These are phyloP conservation scores for Trematomus bernacchii DNA, from an alignment of 2,797 vertebrate genomes.

Conservation along the genomic window DNA sequence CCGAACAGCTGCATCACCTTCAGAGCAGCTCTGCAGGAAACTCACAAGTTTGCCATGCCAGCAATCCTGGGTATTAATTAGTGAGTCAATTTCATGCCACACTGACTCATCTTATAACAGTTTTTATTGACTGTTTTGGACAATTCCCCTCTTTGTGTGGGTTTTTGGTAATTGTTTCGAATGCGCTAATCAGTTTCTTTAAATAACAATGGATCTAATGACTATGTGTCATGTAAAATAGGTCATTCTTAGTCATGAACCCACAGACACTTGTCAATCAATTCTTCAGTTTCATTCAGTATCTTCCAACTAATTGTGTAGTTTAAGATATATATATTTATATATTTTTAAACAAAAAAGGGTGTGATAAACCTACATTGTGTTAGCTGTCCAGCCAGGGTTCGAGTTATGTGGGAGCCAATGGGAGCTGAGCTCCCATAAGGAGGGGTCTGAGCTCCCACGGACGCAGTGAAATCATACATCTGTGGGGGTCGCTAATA, in stretches of 20 bases:
- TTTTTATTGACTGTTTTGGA: conserved; percentile 25
- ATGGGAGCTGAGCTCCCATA: too few relatives aligned
- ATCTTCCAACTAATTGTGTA: neutral
- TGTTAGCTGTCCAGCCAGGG: neutral
- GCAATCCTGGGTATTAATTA: conserved; percentile 15
- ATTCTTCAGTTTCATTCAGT: neutral
- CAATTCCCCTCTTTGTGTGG: conserved; percentile 14
- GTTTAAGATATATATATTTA: too few relatives aligned
- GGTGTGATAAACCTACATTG: neutral
- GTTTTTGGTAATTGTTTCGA: conserved; percentile 18
- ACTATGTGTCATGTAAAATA: neutral
- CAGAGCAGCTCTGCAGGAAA: conserved; percentile 20
- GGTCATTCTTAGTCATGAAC: neutral
- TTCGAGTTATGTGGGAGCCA: too few relatives aligned
- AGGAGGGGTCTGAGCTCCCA: too few relatives aligned
- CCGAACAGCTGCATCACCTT: conserved; percentile 32
- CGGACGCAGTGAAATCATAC: too few relatives aligned
- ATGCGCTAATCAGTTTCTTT: neutral
- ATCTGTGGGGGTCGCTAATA: too few relatives aligned
- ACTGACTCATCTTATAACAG: conserved; percentile 12
- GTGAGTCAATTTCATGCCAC: conserved; percentile 21
- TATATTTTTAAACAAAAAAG: neutral
- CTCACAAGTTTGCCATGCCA: conserved; percentile 16
- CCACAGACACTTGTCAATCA: neutral
- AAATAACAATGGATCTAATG: conserved; percentile 4